phyloP scores from a whole-genome alignment of 2,797 vertebrate species.

The Choloepus didactylus region DNA sequence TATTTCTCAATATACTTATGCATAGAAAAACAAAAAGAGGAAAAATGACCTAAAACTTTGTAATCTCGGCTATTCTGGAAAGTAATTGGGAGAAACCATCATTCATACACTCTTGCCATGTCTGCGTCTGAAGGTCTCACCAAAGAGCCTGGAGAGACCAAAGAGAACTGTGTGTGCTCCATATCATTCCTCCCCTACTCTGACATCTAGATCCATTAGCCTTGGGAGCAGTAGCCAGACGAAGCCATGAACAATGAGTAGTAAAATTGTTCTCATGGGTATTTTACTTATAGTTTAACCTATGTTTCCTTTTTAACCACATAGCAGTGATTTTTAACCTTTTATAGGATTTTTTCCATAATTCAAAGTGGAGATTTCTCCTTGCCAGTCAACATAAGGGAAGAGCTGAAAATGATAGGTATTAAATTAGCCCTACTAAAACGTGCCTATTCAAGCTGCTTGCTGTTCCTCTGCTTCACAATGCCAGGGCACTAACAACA shows the following conservation, averaged over 20 bases:
- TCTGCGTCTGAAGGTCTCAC: background rate
- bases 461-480: background rate
- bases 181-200: no score
- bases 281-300: slow-evolving; percentile 17
- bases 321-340: background rate
- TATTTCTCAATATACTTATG: background rate
- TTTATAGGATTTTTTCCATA: background rate
- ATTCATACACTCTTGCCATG: rapidly evolving
- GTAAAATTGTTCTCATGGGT: background rate
- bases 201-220: background rate
- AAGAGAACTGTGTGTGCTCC: background rate
- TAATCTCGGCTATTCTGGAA: background rate
- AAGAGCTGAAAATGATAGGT: background rate
- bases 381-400: background rate
- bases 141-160: background rate
- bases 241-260: background rate
- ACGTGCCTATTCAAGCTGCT: no score
- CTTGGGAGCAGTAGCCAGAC: background rate
- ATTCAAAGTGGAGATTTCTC: background rate
- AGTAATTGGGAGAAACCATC: background rate
- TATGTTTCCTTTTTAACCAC: background rate
- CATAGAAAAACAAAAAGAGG: background rate
- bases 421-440: background rate
- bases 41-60: background rate
- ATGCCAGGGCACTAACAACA: background rate